Percentiles rank a stretch among this genome's conserved stretches.
These are phyloP conservation scores for Gallinago media DNA, from an alignment of 2,113 vertebrate genomes.

Conservation along the genomic window DNA sequence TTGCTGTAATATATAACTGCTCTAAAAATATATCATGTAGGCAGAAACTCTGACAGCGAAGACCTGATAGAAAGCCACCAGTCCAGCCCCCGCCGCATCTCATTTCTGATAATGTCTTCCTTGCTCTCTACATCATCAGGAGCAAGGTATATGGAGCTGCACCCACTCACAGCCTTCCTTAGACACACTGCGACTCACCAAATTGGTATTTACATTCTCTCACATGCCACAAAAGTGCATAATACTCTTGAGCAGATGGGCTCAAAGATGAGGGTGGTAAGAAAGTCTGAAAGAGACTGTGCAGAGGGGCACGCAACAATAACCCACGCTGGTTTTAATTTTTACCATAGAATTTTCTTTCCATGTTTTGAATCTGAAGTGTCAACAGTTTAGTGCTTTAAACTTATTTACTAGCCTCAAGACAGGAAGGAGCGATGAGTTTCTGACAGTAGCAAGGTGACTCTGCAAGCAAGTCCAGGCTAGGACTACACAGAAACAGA, in stretches of 20 bases:
- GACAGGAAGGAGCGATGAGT: neutral
- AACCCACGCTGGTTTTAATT: neutral
- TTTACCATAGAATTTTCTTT: neutral
- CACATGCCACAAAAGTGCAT: neutral
- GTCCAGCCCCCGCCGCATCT: neutral
- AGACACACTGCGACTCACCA: neutral
- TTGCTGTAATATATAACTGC: constrained; percentile 14
- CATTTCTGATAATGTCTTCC: neutral
- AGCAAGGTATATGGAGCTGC: neutral
- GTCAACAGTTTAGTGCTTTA: neutral
- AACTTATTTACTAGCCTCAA: neutral
- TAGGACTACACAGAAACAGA: neutral
- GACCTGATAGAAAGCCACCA: constrained; percentile 35
- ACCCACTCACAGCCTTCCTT: neutral
- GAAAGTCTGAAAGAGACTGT: neutral
- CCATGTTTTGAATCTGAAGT: neutral
- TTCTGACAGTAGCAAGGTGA: neutral
- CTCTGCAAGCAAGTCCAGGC: neutral
- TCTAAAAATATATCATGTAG: constrained; percentile 49
- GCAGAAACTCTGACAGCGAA: constrained; percentile 40
- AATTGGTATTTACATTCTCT: neutral
- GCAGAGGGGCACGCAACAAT: neutral
- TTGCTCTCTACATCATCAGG: neutral
- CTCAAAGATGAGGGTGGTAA: neutral
- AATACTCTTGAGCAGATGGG: neutral